Evolutionary conservation across 92 coral and sea anemone species (phyloP).

Genomic region (Zoanthus sansibaricus): DNA sequence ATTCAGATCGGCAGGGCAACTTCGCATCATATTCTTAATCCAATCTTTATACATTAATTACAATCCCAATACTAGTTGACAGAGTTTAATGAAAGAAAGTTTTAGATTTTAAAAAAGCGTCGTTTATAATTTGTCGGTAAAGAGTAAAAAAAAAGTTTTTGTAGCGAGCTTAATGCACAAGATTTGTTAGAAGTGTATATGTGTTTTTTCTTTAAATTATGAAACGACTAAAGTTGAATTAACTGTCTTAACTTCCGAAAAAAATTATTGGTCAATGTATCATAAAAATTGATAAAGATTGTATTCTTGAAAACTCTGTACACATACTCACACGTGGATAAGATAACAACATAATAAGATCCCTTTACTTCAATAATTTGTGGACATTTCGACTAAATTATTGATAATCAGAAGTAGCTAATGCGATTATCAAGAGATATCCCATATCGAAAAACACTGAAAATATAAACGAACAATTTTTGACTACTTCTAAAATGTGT

Average conservation of each 20-base stretch:
- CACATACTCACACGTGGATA: neutral
- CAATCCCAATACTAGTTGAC: neutral
- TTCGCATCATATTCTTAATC: constrained; percentile 13
- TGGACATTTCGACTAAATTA: constrained; percentile 33
- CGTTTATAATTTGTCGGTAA: neutral
- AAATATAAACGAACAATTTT: neutral
- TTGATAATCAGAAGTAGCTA: constrained; percentile 17
- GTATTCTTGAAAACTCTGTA: neutral
- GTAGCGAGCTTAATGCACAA: neutral
- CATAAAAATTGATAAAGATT: neutral
- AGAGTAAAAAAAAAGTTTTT: neutral
- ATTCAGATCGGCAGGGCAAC: neutral
- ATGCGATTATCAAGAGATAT: neutral
- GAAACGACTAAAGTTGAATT: neutral
- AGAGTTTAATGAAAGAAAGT: neutral
- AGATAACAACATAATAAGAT: constrained; percentile 2
- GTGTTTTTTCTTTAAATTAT: neutral
- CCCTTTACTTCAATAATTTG: neutral
- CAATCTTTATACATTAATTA: neutral
- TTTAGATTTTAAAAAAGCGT: neutral
- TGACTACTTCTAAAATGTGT: neutral
- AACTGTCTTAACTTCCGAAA: neutral
- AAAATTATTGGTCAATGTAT: constrained; percentile 2
- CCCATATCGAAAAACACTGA: neutral
- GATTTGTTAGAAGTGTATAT: neutral